phyloP scores from a whole-genome alignment of 2,888 invertebrate species.

The Platycheirus rosarum region DNA sequence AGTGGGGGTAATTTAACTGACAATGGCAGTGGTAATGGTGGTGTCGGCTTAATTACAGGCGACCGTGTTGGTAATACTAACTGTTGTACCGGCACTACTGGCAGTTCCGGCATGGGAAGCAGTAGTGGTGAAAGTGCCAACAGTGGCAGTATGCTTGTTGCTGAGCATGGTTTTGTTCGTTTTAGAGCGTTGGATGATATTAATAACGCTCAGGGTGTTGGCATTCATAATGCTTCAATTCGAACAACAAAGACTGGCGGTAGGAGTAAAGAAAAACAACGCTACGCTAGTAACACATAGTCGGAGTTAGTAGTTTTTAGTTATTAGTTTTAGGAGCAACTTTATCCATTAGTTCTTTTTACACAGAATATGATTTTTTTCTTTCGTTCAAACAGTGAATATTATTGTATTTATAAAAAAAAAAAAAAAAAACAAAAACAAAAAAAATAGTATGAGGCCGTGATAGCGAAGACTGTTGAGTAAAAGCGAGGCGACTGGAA shows the following conservation, averaged over 20 bases:
- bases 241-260: constrained; percentile 71
- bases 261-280: constrained; percentile 73
- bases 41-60: constrained; percentile 45
- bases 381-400: constrained; percentile 8
- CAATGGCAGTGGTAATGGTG: constrained; percentile 60
- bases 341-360: constrained; percentile 9
- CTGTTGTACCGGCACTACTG: constrained; percentile 67
- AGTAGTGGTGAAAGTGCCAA: constrained; percentile 84
- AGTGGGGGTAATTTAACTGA: constrained; percentile 74
- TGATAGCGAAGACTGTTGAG: background rate
- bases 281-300: constrained; percentile 76
- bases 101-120: constrained; percentile 81
- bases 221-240: constrained; percentile 77
- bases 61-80: constrained; percentile 75
- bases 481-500: background rate
- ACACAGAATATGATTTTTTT: constrained; percentile 6
- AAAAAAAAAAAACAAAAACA: too few species aligned
- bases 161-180: constrained; percentile 94
- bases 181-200: constrained; percentile 88
- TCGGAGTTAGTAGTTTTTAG: constrained; percentile 68
- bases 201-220: constrained; percentile 76
- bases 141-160: constrained; percentile 91
- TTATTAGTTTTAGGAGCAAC: constrained; percentile 53
- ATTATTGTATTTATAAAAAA: constrained; percentile 3
- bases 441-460: background rate